Percentiles rank a stretch among this genome's conserved stretches.
Evolutionary conservation across 2,797 vertebrate species (phyloP).

Genomic region (Hemitrygon akajei): DNA sequence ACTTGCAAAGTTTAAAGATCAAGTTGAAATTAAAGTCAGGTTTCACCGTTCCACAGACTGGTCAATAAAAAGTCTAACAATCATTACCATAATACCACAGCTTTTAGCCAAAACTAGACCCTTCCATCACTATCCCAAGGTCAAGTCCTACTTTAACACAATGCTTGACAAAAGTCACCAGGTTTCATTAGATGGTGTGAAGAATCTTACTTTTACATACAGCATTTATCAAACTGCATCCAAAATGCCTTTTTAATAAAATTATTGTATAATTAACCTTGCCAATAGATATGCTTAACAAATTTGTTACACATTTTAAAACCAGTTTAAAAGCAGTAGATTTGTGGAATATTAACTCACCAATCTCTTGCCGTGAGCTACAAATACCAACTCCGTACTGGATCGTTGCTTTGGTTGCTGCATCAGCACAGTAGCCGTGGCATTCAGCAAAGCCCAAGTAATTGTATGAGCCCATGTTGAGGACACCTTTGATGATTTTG

Average conservation of each 20-base stretch:
- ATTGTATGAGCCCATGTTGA: conserved; percentile 98
- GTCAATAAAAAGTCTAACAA: too few species aligned
- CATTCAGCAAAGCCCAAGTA: conserved; percentile 92
- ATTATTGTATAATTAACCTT: background rate
- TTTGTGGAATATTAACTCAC: conserved; percentile 55
- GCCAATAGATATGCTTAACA: background rate
- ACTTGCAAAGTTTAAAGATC: too few species aligned
- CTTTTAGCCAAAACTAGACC: too few species aligned
- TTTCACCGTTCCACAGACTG: too few species aligned
- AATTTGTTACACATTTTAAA: background rate
- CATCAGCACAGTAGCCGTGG: conserved; percentile 70
- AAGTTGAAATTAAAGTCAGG: too few species aligned
- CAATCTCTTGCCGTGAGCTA: conserved; percentile 84
- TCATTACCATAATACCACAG: too few species aligned
- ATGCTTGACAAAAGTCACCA: too few species aligned
- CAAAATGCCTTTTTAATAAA: too few species aligned
- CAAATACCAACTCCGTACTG: conserved; percentile 80
- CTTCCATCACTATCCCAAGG: too few species aligned
- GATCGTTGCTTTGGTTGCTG: conserved; percentile 62
- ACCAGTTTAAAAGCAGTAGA: background rate
- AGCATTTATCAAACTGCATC: too few species aligned
- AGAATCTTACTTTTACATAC: background rate
- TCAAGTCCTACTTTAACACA: too few species aligned
- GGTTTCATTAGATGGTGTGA: background rate
- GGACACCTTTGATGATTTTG: conserved; percentile 76